Evolutionary conservation across 2,888 invertebrate species (phyloP).

Genomic region (Acronicta psi): DNA sequence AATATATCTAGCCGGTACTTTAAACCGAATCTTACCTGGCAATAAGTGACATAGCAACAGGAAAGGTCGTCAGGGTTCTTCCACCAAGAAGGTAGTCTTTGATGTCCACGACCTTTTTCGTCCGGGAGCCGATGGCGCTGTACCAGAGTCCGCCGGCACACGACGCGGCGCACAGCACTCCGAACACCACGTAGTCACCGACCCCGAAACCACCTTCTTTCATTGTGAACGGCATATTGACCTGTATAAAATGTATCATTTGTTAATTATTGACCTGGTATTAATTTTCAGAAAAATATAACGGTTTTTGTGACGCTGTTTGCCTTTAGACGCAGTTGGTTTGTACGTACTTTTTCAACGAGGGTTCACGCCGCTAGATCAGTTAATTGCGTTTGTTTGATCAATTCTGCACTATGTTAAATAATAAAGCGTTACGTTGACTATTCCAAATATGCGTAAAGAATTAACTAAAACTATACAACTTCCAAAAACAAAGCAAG

Average conservation of each 20-base stretch:
- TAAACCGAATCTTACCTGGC: conserved; percentile 90
- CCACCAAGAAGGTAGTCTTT: conserved; percentile 94
- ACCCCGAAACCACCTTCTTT: conserved; percentile 79
- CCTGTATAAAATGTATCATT: conserved; percentile 26
- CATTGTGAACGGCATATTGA: conserved; percentile 78
- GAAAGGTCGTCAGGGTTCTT: conserved; percentile 92
- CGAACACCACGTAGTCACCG: conserved; percentile 91
- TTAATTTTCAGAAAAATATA: too few species aligned
- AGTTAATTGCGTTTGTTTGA: too few species aligned
- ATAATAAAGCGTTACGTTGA: too few species aligned
- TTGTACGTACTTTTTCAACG: too few species aligned
- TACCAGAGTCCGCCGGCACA: conserved; percentile 94
- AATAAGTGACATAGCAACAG: conserved; percentile 95
- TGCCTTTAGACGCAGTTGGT: too few species aligned
- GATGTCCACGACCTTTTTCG: conserved; percentile 87
- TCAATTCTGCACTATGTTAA: too few species aligned
- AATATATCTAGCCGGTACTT: too few species aligned
- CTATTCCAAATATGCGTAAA: too few species aligned
- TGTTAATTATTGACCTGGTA: neutral
- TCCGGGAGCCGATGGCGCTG: conserved; percentile 87
- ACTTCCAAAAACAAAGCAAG: too few species aligned
- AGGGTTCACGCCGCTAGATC: too few species aligned
- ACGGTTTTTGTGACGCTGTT: too few species aligned
- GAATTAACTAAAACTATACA: too few species aligned
- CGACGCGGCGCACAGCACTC: conserved; percentile 91